Conservation (phyloP, 2,888 invertebrate species). For the Vesta saturnalis region DNA sequence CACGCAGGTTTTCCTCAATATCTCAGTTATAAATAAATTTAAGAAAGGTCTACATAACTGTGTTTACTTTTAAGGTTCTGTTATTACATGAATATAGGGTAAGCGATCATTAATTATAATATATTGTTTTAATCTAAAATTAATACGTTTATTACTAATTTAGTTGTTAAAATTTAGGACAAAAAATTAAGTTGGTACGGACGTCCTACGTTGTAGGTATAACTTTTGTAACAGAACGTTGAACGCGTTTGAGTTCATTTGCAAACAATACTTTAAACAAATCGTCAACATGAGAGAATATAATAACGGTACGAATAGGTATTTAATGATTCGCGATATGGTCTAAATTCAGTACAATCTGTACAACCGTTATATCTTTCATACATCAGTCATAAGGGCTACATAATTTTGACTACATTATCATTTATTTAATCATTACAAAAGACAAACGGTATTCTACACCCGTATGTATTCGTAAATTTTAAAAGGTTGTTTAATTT, state of each 20-base stretch:
- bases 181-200: constrained; percentile 16
- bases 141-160: not conserved
- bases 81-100: too few relatives aligned
- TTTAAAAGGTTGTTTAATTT: too few relatives aligned
- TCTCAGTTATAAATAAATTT: not conserved
- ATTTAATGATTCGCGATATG: constrained; percentile 38
- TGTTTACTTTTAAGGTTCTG: too few relatives aligned
- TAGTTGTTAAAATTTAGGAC: not conserved
- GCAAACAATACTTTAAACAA: constrained; percentile 44
- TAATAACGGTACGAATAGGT: constrained; percentile 40
- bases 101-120: not conserved
- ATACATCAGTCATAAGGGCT: constrained; percentile 38
- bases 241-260: constrained; percentile 37
- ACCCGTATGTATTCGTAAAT: constrained; percentile 28
- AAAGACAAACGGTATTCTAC: constrained; percentile 36
- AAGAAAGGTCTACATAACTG: too few relatives aligned
- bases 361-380: constrained; percentile 41
- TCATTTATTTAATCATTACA: constrained; percentile 30
- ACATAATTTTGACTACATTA: constrained; percentile 37
- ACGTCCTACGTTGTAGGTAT: constrained; percentile 11
- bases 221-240: constrained; percentile 31
- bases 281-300: constrained; percentile 37
- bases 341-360: constrained; percentile 42
- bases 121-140: not conserved
- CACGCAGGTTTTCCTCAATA: not conserved